Evolutionary conservation across 2,113 vertebrate species (phyloP).

Genomic region (Caranx melampygus): DNA sequence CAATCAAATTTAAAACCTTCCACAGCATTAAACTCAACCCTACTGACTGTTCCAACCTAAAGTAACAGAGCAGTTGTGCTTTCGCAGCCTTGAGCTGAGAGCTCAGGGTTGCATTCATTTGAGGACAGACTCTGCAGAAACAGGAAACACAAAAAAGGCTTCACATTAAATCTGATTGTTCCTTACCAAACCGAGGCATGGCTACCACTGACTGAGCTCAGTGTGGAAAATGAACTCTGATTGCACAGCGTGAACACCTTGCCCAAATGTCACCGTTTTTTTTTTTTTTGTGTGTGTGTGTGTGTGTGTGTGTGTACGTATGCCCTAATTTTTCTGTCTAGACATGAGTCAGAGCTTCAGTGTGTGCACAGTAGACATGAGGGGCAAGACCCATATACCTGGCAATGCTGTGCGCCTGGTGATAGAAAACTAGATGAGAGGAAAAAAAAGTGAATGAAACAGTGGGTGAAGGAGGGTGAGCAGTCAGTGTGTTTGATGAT

Average conservation of each 20-base stretch:
- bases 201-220: slow-evolving; percentile 58
- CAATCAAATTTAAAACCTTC: slow-evolving; percentile 7
- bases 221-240: slow-evolving; percentile 72
- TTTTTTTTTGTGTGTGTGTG: slow-evolving; percentile 22
- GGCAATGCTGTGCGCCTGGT: background rate
- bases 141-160: slow-evolving; percentile 48
- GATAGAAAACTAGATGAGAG: background rate
- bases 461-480: background rate
- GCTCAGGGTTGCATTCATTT: slow-evolving; percentile 41
- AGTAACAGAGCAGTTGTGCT: slow-evolving; percentile 30
- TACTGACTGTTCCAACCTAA: slow-evolving; percentile 21
- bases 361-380: background rate
- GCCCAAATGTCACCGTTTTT: slow-evolving; percentile 57
- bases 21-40: slow-evolving; percentile 23
- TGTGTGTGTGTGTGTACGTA: slow-evolving; percentile 38
- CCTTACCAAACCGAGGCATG: slow-evolving; percentile 50
- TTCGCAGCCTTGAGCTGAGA: slow-evolving; percentile 44
- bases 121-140: slow-evolving; percentile 46
- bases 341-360: slow-evolving; percentile 63
- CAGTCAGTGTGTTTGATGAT: slow-evolving; percentile 38
- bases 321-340: slow-evolving; percentile 67
- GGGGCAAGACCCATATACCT: background rate
- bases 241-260: slow-evolving; percentile 76
- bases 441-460: slow-evolving; percentile 22
- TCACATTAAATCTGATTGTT: slow-evolving; percentile 66